Evolutionary conservation across 2,797 vertebrate genomes (phyloP), one percentile per base, ranked within the genome.

Genomic region (Myripristis jacobus): DNA sequence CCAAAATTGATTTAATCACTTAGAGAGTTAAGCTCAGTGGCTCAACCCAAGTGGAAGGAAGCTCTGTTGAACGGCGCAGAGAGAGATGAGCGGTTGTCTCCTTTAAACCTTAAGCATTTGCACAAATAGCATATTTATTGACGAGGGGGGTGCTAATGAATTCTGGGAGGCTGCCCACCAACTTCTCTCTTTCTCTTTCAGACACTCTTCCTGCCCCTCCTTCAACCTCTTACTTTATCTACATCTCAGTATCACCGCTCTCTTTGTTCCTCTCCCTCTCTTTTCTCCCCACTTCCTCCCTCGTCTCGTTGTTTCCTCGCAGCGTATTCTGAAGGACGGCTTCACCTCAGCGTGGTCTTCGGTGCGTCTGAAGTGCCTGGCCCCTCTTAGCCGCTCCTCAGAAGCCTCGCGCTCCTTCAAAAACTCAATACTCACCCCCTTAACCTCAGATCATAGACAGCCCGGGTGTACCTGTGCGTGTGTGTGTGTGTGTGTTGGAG

Each of bases 1-100:
- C 36, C 46, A 21, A 75, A 73, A 85, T 77, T 73, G 64, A 85
- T 88, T 81, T 48, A 77, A 82, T 87, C 72, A 63, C 67, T 77
- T 70, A 11, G 67, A 67, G 59, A 71, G 70, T 71, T 70, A 57
- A 80, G 66, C 75, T 77, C 55, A 29, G 81, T 4, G 21, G 78
- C 68, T 83, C 62, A 59, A 25, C 78, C 67, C 59, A 57, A 78
- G 70, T 19, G 48, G 56, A 44, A 60, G 66, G 51, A 52, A 69
- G 46, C 29, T 8, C 6, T 2, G 34, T 4, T 38, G 19, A 34
- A 31, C 41, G 0, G 51, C 41, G 79, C 24, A 48, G 62, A 72
- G 47, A 21, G 60, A 1, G 43, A 29, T 6, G 27, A 77, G 59
- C 66, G 2, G 41, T 41, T 73, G 64, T 65, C 74, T 72, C 61